phyloP scores from a whole-genome alignment of 2,113 vertebrate genomes.

The Solenodon paradoxus region DNA sequence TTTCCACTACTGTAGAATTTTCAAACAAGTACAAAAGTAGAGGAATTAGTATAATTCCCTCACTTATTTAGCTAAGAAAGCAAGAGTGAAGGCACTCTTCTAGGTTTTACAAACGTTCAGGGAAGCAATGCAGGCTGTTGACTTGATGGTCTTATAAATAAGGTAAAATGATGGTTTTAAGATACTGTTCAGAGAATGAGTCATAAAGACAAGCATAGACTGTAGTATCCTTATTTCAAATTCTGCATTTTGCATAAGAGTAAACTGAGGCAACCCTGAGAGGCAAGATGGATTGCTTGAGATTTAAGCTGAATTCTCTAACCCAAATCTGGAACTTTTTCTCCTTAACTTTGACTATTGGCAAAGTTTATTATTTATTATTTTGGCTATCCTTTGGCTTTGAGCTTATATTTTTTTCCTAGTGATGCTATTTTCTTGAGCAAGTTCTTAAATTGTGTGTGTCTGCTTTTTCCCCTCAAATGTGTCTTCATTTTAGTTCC shows the following conservation, averaged over 20 bases:
- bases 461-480: neutral
- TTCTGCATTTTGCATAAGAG: neutral
- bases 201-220: neutral
- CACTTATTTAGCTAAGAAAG: neutral
- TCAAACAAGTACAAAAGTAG: neutral
- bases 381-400: neutral
- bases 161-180: neutral
- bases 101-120: neutral
- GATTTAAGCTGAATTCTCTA: neutral
- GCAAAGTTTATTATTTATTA: neutral
- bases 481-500: neutral
- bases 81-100: neutral
- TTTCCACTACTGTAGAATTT: neutral
- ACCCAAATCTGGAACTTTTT: neutral
- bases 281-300: neutral
- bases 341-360: neutral
- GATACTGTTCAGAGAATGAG: neutral
- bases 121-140: neutral
- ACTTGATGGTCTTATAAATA: neutral
- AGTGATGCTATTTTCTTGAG: neutral
- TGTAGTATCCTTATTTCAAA: neutral
- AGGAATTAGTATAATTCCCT: neutral
- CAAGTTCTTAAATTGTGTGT: neutral
- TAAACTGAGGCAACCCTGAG: neutral
- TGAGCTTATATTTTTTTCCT: neutral